Evolutionary conservation across 2,888 invertebrate genomes (phyloP), one percentile per base, ranked within the genome.

Genomic region (Heliconius charithonia): DNA sequence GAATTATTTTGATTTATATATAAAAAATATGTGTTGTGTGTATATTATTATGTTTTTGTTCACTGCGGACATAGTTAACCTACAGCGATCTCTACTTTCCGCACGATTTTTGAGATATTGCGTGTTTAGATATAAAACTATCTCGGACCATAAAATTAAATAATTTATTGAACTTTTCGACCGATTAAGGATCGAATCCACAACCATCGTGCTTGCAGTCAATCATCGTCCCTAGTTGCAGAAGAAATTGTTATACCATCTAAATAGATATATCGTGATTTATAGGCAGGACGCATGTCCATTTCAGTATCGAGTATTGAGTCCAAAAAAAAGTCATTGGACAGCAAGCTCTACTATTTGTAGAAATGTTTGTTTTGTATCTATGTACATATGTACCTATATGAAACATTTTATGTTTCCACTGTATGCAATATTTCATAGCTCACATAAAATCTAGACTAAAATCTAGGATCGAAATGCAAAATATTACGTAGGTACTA

Each of bases 381-480:
- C 25, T 62, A 63, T 59, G 56, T 59, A 59, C 9, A n/a, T 45
- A 45, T 45, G 56, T 56, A 56, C 16, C 16, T 56, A 56, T 73
- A 63, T 74, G 63, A 65, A 74, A 74, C 12, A 74, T 74, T 63
- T 63, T 63, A 74, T 74, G 63, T 65, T 63, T 41, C 74, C 19
- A 41, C 41, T 63, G 37, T 29, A 74, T 62, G 63, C 74, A 74
- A 74, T 74, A 74, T 74, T 74, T 74, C 45, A 72, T 32, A 74
- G 62, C 63, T 63, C 63, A 27, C 27, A 74, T 12, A 74, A 74
- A 74, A 74, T 69, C 69, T 69, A 69, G 41, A 69, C 69, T 41
- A 69, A 63, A 63, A 41, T 63, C 27, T 74, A 74, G 62, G 19
- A 74, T 27, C 27, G 27, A 63, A 41, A 63, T 63, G 37, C 37